Evolutionary conservation across 23 tunicate species (phyloP).

Genomic region (Diplosoma virens): DNA sequence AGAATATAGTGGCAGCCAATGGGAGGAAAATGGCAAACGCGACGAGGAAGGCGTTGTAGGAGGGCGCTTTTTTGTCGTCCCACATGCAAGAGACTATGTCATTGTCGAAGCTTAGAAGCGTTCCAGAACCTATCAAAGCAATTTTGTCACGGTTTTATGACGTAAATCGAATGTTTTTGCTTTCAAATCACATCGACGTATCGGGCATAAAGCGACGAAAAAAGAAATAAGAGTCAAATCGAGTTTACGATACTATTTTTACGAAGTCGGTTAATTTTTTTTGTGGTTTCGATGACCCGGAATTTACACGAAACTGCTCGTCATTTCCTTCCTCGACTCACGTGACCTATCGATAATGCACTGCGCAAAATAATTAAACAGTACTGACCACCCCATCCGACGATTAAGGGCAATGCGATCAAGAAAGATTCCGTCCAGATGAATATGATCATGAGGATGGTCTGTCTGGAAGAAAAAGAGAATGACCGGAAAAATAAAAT

Average conservation of each 20-base stretch:
- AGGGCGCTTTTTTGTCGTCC: conserved; percentile 29
- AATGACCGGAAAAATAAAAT: neutral
- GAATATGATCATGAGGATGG: conserved; percentile 3
- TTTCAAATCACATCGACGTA: too few species aligned
- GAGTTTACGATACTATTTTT: too few species aligned
- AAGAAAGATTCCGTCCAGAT: conserved; percentile 54
- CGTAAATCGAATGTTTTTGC: too few species aligned
- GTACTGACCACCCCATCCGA: conserved; percentile 63
- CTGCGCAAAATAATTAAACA: neutral
- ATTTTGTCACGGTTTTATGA: too few species aligned
- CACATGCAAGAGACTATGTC: conserved; percentile 65
- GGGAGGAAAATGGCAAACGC: conserved; percentile 59
- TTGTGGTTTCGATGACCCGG: too few species aligned
- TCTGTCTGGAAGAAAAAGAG: conserved; percentile 21
- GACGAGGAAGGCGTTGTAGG: conserved; percentile 61
- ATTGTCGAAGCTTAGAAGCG: conserved; percentile 38
- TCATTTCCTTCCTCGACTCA: too few species aligned
- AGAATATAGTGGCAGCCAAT: conserved; percentile 25
- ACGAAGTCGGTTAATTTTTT: too few species aligned
- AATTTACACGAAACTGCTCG: too few species aligned
- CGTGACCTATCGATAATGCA: too few species aligned
- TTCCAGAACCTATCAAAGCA: conserved; percentile 6
- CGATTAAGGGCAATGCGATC: conserved; percentile 43
- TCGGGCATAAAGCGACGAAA: too few species aligned
- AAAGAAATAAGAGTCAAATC: too few species aligned